Base-by-base conservation (phyloP, 2,113 vertebrate species). In the Psophia crepitans region DNA sequence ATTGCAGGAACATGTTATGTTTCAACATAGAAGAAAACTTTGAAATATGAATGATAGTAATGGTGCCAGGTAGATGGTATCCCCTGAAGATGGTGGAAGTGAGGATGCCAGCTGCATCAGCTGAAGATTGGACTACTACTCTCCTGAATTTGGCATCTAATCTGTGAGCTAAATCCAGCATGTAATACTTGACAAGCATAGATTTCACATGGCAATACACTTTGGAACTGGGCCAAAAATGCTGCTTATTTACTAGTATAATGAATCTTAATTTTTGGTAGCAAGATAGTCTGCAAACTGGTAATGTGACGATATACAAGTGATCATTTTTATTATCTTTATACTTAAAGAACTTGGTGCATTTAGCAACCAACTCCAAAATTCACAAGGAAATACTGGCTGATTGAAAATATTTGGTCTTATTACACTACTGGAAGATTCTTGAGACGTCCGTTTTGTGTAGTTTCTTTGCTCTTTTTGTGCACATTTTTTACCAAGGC, bases 401-500 rank as follows among this genome's bases (percentile, higher is more conserved):
- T 8, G 73, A 44, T 8, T 71, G 39, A 3, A 76, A 86, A 37
- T 33, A 51, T 41, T 79, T 68, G 6, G 8, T 66, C 15, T 49
- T 41, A 58, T 66, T 70, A 49, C 10, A 37, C 13, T 58, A 23
- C 18, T 39, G 44, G 21, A 74, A 78, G 10, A 64, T 76, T 76
- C 6, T 33, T 43, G 14, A 63, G n/a, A 49, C 3, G 1, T 21
- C 4, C 21, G 30, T 61, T 9, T 26, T 19, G 15, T 5, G 1
- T 32, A 32, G 41, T 26, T 37, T 5, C 20, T 84, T 90, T 3
- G 1, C 5, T 61, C 6, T 22, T 90, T 68, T n/a, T 69, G 17
- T 68, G 49, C 41, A 28, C 4, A 8, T 12, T 48, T 10, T 86
- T 87, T 46, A 12, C 11, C 3, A 1, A 3, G 8, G 5, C 1